Conservation (phyloP, 1,140 invertebrate genomes). For the Campoletis sonorensis region DNA sequence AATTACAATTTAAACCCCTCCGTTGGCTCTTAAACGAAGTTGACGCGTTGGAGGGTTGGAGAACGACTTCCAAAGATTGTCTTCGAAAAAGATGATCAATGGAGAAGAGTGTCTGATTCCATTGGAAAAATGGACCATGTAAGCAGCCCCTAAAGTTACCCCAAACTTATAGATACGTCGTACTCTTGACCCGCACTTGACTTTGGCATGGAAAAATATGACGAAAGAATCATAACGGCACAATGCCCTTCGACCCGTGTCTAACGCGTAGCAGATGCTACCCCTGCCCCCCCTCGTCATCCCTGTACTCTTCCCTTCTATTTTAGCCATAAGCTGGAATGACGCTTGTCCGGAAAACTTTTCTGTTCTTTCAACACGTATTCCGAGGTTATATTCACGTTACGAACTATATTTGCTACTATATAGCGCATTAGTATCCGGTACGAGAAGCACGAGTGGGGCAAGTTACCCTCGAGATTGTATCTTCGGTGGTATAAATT, state of each 20-base stretch:
- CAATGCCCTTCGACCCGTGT: slow-evolving; percentile 75
- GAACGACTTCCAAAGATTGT: not conserved
- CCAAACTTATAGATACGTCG: slow-evolving; percentile 35
- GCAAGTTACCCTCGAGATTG: slow-evolving; percentile 69
- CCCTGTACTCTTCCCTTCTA: slow-evolving; percentile 47
- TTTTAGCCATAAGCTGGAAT: not conserved
- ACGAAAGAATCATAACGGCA: slow-evolving; percentile 65
- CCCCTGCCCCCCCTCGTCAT: slow-evolving; percentile 62
- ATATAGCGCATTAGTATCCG: slow-evolving; percentile 45
- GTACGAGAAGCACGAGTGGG: slow-evolving; percentile 52
- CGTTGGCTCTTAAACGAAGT: no score
- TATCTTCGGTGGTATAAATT: slow-evolving; percentile 76
- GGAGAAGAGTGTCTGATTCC: not conserved
- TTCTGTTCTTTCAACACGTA: slow-evolving; percentile 29
- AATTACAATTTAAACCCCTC: not conserved
- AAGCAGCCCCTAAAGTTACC: not conserved
- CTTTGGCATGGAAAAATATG: slow-evolving; percentile 59
- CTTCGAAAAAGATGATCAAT: no score
- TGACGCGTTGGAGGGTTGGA: no score
- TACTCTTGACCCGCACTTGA: slow-evolving; percentile 71
- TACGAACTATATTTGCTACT: slow-evolving; percentile 26
- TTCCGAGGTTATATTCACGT: slow-evolving; percentile 7
- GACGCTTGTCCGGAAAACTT: slow-evolving; percentile 40
- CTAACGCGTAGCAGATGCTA: slow-evolving; percentile 77
- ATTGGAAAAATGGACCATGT: not conserved